A percentile compares a stretch with the other conserved stretches of the same genome.
Conservation (phyloP, 2,888 invertebrate species). For the Dynastes grantii region DNA sequence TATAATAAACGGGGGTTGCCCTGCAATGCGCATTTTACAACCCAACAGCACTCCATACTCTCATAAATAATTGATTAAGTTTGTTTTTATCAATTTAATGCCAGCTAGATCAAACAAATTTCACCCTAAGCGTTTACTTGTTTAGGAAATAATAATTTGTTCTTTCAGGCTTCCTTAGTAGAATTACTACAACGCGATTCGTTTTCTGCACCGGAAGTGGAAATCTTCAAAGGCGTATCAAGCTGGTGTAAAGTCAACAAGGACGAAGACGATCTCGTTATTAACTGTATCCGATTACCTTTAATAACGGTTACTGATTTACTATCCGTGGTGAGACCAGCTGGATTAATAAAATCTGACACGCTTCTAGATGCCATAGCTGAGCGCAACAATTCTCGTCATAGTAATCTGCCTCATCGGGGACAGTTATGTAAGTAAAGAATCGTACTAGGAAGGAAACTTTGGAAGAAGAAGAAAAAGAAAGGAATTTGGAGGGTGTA, state of each 20-base stretch:
- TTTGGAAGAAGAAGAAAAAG: too few relatives aligned
- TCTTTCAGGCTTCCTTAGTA: slow-evolving; percentile 80
- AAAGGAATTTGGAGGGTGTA: too few relatives aligned
- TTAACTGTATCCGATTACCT: slow-evolving; percentile 84
- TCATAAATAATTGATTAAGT: too few relatives aligned
- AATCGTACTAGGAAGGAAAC: background rate
- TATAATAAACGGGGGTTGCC: too few relatives aligned
- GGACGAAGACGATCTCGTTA: slow-evolving; percentile 66
- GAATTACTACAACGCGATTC: slow-evolving; percentile 93
- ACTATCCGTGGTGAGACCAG: slow-evolving; percentile 90
- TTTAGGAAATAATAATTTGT: background rate
- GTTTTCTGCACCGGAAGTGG: slow-evolving; percentile 96
- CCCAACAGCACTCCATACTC: too few relatives aligned
- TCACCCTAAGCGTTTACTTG: too few relatives aligned
- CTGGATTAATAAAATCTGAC: slow-evolving; percentile 90
- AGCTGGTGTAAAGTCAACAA: slow-evolving; percentile 90
- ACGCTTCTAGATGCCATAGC: slow-evolving; percentile 95
- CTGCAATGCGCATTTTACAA: too few relatives aligned
- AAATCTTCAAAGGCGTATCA: slow-evolving; percentile 93
- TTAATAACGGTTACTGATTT: slow-evolving; percentile 92
- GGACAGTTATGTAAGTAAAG: slow-evolving; percentile 81
- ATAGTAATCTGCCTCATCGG: slow-evolving; percentile 87
- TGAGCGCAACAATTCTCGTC: slow-evolving; percentile 84
- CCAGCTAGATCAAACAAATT: too few relatives aligned
- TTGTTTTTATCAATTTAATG: too few relatives aligned